These are phyloP conservation scores for Heliconius hortense DNA, from an alignment of 2,888 invertebrate species.

Conservation along the genomic window DNA sequence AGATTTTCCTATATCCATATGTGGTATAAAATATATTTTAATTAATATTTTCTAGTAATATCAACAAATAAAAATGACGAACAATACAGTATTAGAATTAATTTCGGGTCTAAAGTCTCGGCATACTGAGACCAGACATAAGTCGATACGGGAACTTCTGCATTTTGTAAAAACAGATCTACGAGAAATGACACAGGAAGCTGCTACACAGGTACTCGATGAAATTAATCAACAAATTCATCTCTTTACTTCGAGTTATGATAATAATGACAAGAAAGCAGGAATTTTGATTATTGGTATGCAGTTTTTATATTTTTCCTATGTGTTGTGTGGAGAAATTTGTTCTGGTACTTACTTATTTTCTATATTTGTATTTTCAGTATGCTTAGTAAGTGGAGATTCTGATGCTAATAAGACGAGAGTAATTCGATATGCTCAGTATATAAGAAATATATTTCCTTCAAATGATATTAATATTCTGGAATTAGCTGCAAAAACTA, in stretches of 20 bases:
- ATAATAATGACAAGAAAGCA: constrained; percentile 96
- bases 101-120: constrained; percentile 93
- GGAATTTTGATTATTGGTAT: constrained; percentile 94
- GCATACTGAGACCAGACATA: constrained; percentile 90
- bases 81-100: constrained; percentile 83
- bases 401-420: constrained; percentile 94
- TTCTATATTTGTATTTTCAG: constrained; percentile 74
- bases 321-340: background rate
- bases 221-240: constrained; percentile 97
- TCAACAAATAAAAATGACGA: constrained; percentile 37
- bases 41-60: background rate
- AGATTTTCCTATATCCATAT: background rate
- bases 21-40: background rate
- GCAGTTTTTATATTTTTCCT: background rate
- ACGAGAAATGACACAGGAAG: constrained; percentile 93
- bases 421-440: constrained; percentile 94
- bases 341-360: background rate
- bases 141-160: constrained; percentile 93
- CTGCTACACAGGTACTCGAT: constrained; percentile 92
- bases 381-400: constrained; percentile 95
- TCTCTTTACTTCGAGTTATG: constrained; percentile 95
- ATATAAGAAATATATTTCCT: constrained; percentile 93
- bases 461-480: constrained; percentile 94
- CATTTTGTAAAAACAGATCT: constrained; percentile 94
- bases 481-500: constrained; percentile 96